Evolutionary conservation across 2,888 invertebrate genomes (phyloP).

Genomic region (Cactoblastis cactorum): DNA sequence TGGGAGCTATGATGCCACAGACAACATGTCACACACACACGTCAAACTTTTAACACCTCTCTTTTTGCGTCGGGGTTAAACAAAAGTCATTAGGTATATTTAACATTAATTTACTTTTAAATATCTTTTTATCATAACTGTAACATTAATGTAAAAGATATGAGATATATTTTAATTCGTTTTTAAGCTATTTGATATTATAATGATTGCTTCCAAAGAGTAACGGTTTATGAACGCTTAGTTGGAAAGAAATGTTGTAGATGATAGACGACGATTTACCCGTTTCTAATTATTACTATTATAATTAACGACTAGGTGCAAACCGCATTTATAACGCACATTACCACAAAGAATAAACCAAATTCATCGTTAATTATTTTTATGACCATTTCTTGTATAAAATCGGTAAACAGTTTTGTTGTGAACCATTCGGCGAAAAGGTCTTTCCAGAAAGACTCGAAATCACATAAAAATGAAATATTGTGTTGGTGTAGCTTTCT

Average conservation of each 20-base stretch:
- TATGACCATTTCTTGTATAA: not conserved
- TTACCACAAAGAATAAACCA: not conserved
- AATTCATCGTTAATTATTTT: constrained; percentile 1
- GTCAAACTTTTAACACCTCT: too few relatives aligned
- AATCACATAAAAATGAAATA: not conserved
- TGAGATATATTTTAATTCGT: too few relatives aligned
- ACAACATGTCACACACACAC: too few relatives aligned
- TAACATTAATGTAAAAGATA: too few relatives aligned
- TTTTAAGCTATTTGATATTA: not conserved
- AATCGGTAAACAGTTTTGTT: not conserved
- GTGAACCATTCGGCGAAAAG: not conserved
- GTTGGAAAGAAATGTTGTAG: not conserved
- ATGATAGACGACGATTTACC: not conserved
- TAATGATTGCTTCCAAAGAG: not conserved
- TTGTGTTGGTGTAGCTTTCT: not conserved
- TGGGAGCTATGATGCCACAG: too few relatives aligned
- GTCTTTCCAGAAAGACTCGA: not conserved
- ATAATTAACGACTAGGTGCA: constrained; percentile 1
- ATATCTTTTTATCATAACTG: too few relatives aligned
- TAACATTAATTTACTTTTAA: too few relatives aligned
- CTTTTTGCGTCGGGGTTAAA: too few relatives aligned
- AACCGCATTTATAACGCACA: not conserved
- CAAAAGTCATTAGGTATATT: too few relatives aligned
- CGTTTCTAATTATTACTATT: not conserved
- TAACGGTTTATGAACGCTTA: not conserved